Evolutionary conservation across 2,888 invertebrate genomes (phyloP).

Genomic region (Cataglyphis cursor): DNA sequence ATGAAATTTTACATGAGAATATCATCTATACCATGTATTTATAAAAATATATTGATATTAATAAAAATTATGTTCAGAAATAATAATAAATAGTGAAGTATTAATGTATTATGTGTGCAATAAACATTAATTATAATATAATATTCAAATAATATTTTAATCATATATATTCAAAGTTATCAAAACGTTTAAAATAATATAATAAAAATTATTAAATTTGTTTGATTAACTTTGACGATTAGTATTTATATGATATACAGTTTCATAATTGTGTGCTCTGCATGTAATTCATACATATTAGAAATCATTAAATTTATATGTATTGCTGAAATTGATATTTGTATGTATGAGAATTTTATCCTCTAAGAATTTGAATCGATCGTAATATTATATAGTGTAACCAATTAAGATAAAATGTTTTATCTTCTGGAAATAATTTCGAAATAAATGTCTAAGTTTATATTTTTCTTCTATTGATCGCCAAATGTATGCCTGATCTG

Average conservation of each 20-base stretch:
- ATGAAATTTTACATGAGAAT: slow-evolving; percentile 1
- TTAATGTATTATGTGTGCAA: neutral
- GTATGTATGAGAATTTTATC: neutral
- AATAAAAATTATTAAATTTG: slow-evolving; percentile 21
- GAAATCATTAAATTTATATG: slow-evolving; percentile 17
- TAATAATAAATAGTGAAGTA: slow-evolving; percentile 15
- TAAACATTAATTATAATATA: slow-evolving; percentile 3
- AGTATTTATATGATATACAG: slow-evolving; percentile 7
- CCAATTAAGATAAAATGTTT: neutral
- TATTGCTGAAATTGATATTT: slow-evolving; percentile 14
- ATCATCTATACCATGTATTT: neutral
- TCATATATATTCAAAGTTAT: slow-evolving; percentile 3
- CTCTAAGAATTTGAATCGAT: neutral
- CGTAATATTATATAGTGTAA: neutral
- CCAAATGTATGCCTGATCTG: neutral
- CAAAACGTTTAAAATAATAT: slow-evolving; percentile 18
- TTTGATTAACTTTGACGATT: slow-evolving; percentile 20
- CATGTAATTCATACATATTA: slow-evolving; percentile 26
- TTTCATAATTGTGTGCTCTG: neutral
- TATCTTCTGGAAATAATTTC: neutral
- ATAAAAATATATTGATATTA: neutral
- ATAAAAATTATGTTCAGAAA: slow-evolving; percentile 7
- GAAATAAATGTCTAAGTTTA: neutral
- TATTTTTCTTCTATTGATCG: neutral
- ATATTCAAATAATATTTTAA: slow-evolving; percentile 13